A percentile compares a stretch with the other conserved stretches of the same genome.
Evolutionary conservation across 2,797 vertebrate species (phyloP).

Genomic region (Urophycis tenuis): DNA sequence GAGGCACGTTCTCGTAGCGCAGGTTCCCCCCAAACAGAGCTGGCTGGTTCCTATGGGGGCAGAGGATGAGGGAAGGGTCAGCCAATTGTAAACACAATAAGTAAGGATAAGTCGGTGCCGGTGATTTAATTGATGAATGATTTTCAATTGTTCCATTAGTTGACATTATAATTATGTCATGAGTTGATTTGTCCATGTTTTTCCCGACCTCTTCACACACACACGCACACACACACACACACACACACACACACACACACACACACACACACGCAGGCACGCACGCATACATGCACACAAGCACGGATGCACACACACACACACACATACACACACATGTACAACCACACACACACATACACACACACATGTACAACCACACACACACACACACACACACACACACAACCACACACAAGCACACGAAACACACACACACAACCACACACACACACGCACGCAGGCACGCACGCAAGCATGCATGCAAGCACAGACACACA

Average conservation of each 20-base stretch:
- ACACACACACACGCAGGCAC: too few species aligned
- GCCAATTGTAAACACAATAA: too few species aligned
- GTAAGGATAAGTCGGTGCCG: not conserved
- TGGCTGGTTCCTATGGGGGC: slow-evolving; percentile 80
- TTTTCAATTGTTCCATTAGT: not conserved
- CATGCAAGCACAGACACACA: not conserved
- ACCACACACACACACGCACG: not conserved
- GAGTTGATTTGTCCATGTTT: not conserved
- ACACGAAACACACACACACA: not conserved
- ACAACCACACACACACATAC: not conserved
- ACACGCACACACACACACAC: not conserved
- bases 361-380: not conserved
- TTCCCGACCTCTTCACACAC: not conserved
- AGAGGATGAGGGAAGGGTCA: not conserved
- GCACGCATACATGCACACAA: too few species aligned
- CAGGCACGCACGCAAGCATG: not conserved
- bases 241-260: too few species aligned
- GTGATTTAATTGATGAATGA: too few species aligned
- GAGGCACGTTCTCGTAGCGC: slow-evolving; percentile 90
- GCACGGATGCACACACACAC: too few species aligned
- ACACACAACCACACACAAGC: not conserved
- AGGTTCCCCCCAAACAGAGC: slow-evolving; percentile 89
- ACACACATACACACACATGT: too few species aligned
- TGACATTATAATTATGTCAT: not conserved
- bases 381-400: not conserved